These are phyloP conservation scores for Eupristina koningsbergeri DNA, from an alignment of 1,140 invertebrate genomes.

Conservation along the genomic window DNA sequence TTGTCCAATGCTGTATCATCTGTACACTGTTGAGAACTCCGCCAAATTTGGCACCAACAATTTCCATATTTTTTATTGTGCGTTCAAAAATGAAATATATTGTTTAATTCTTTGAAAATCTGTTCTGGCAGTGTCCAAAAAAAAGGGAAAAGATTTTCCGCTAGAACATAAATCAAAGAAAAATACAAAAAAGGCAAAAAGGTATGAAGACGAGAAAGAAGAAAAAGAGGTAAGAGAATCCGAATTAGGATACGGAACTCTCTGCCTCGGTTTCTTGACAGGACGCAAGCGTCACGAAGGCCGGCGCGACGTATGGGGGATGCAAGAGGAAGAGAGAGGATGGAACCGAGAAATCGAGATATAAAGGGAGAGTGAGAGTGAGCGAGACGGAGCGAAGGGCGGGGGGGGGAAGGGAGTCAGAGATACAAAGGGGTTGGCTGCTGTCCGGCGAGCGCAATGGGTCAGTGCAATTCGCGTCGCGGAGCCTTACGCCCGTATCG, in stretches of 20 bases:
- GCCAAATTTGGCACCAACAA: no score
- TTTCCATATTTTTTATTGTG: no score
- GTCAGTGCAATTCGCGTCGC: constrained; percentile 67
- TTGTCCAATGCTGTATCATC: no score
- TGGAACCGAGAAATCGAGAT: constrained; percentile 45
- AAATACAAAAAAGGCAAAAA: not conserved
- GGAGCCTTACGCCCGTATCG: constrained; percentile 56
- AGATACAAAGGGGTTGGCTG: not conserved
- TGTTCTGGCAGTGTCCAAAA: not conserved
- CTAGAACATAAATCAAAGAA: not conserved
- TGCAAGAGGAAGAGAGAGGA: constrained; percentile 40
- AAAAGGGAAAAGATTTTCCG: not conserved
- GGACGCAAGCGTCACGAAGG: constrained; percentile 54
- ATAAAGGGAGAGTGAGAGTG: constrained; percentile 6
- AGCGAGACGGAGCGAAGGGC: no score
- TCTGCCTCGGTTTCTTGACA: constrained; percentile 30
- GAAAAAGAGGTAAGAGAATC: constrained; percentile 29
- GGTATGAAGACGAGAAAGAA: not conserved
- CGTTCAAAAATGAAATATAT: no score
- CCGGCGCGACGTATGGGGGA: constrained; percentile 63
- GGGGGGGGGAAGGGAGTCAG: constrained; percentile 46
- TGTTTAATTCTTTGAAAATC: not conserved
- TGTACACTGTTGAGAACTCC: no score
- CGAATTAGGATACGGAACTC: constrained; percentile 61
- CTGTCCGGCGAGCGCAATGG: not conserved